Conservation (phyloP, 2,888 invertebrate species). For the Sinohyriopsis cumingii region DNA sequence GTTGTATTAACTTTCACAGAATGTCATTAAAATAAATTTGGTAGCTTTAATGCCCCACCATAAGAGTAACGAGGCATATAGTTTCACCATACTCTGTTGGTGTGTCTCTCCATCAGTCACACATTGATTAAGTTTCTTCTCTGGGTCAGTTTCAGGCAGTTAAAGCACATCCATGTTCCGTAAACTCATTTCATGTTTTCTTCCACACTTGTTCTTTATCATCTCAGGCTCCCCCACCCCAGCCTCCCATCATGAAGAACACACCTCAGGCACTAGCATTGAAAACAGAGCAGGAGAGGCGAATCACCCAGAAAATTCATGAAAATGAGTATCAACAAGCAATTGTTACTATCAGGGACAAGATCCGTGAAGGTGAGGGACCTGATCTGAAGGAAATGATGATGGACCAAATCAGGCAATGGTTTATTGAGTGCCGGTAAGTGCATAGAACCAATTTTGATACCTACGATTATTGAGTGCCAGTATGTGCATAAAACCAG, state of each 20-base stretch:
- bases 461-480: no score
- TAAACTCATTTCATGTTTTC: no score
- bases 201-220: neutral
- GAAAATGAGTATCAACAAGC: constrained; percentile 82
- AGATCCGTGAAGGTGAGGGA: constrained; percentile 82
- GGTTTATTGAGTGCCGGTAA: constrained; percentile 86
- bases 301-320: constrained; percentile 80
- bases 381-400: constrained; percentile 88
- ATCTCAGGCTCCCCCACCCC: constrained; percentile 56
- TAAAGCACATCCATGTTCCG: no score
- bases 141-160: no score
- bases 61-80: no score
- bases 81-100: no score
- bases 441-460: constrained; percentile 9
- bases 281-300: constrained; percentile 73
- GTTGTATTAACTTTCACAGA: no score
- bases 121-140: no score
- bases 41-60: no score
- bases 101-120: no score
- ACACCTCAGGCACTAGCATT: constrained; percentile 59
- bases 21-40: no score
- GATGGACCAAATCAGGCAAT: constrained; percentile 87
- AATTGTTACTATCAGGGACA: constrained; percentile 75
- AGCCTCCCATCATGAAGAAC: constrained; percentile 60
- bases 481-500: no score